Evolutionary conservation across 2,888 invertebrate species (phyloP).

Genomic region (Lasioglossum lativentre): DNA sequence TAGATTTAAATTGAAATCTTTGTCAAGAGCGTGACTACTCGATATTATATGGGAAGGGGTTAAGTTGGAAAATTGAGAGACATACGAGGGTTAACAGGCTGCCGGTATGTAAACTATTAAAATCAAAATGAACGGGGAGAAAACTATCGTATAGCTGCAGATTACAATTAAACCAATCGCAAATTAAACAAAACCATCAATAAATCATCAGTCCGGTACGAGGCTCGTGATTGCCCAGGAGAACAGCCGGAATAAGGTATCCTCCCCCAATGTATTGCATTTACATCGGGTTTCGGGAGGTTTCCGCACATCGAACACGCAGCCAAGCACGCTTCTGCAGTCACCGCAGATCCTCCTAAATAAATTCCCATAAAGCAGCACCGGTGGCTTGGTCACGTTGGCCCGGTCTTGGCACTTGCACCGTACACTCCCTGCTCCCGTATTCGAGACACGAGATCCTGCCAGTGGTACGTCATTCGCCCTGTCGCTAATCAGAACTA

Average conservation of each 20-base stretch:
- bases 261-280: constrained; percentile 4
- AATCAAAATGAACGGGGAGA: background rate
- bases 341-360: constrained; percentile 59
- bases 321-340: constrained; percentile 40
- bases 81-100: no score
- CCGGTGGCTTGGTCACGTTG: constrained; percentile 57
- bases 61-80: background rate
- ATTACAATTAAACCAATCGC: background rate
- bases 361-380: constrained; percentile 71
- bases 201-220: background rate
- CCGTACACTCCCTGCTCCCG: constrained; percentile 63
- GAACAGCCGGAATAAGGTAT: constrained; percentile 3
- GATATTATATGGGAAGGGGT: background rate
- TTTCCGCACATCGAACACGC: constrained; percentile 31
- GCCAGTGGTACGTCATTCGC: constrained; percentile 84
- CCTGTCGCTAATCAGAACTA: constrained; percentile 84
- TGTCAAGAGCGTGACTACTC: background rate
- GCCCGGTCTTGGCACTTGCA: constrained; percentile 51
- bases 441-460: constrained; percentile 83
- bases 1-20: background rate
- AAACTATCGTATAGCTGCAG: background rate
- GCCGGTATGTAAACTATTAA: no score
- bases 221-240: background rate
- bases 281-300: constrained; percentile 24
- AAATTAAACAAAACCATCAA: background rate